Evolutionary conservation across 2,113 vertebrate species (phyloP).

Genomic region (Anhinga rufa): DNA sequence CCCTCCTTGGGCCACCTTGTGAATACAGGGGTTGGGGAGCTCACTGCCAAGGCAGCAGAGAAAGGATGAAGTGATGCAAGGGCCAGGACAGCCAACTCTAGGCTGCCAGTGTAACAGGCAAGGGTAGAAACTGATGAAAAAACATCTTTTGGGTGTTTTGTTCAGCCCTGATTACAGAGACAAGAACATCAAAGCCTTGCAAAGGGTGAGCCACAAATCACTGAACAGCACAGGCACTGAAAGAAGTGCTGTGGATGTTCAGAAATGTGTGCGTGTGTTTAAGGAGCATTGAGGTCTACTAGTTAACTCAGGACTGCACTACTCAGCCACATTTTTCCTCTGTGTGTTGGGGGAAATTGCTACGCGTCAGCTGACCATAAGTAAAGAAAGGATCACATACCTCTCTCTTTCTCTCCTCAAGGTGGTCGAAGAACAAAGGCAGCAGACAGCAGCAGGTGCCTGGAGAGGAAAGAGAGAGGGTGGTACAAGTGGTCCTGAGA

Average conservation of each 20-base stretch:
- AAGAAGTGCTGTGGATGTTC: background rate
- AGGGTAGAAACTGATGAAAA: background rate
- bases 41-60: background rate
- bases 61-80: background rate
- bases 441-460: fast-evolving
- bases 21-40: background rate
- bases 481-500: background rate
- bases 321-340: background rate
- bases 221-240: background rate
- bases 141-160: background rate
- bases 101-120: background rate
- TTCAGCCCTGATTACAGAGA: background rate
- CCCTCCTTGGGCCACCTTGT: background rate
- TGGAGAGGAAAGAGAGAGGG: fast-evolving
- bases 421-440: background rate
- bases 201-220: background rate
- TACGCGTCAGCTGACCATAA: background rate
- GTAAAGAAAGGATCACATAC: background rate
- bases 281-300: background rate
- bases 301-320: background rate
- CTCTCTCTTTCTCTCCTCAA: background rate
- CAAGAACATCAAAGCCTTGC: background rate
- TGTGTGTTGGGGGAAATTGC: background rate
- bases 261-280: background rate
- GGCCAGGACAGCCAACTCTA: too few species aligned